phyloP scores from a whole-genome alignment of 2,888 invertebrate genomes.

The Erynnis tages region DNA sequence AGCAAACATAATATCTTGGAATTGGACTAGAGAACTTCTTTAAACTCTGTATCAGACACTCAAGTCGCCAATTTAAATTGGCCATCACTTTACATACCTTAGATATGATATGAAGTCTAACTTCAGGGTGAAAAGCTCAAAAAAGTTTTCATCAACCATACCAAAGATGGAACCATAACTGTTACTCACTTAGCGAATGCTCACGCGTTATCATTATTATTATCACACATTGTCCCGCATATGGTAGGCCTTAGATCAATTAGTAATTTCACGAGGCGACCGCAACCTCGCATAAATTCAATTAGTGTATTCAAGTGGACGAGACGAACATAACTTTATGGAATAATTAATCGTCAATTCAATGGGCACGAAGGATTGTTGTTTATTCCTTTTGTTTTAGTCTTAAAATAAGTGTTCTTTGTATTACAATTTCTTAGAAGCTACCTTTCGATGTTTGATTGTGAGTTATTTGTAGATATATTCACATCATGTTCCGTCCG shows the following conservation, averaged over 20 bases:
- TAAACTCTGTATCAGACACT: too few species aligned
- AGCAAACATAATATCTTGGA: too few species aligned
- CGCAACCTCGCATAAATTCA: slow-evolving; percentile 71
- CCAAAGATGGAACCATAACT: background rate
- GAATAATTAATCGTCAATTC: slow-evolving; percentile 60
- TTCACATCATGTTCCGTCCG: too few species aligned
- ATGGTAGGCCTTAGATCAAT: slow-evolving; percentile 61
- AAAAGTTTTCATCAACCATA: too few species aligned
- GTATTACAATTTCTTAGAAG: background rate
- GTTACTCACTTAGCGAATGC: background rate
- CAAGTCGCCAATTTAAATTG: too few species aligned
- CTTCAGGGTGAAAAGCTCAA: too few species aligned
- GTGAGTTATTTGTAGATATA: too few species aligned
- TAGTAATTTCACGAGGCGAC: slow-evolving; percentile 60
- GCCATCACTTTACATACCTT: too few species aligned
- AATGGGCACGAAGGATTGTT: background rate
- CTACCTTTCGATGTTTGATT: too few species aligned
- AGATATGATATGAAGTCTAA: too few species aligned
- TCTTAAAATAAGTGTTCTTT: background rate
- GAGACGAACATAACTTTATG: slow-evolving; percentile 55
- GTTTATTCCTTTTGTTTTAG: background rate
- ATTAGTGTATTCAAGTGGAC: slow-evolving; percentile 44
- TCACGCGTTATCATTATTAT: slow-evolving; percentile 13
- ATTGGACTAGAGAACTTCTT: too few species aligned
- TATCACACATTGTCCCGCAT: slow-evolving; percentile 32